phyloP scores from a whole-genome alignment of 2,888 invertebrate genomes.

The Bellardia pandia region DNA sequence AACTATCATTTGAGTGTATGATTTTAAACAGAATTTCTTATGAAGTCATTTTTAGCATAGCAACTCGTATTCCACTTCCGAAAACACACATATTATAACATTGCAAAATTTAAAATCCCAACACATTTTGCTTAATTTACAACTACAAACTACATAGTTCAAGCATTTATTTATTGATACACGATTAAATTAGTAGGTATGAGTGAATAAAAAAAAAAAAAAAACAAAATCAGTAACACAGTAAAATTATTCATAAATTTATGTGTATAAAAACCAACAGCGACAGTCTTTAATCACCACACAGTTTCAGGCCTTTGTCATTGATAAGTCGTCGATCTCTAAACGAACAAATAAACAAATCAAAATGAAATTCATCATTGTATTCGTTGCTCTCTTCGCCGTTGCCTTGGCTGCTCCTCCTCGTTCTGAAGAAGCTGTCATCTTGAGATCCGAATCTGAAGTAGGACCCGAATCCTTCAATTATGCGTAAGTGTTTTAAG shows the following conservation, averaged over 20 bases:
- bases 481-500: conserved; percentile 85
- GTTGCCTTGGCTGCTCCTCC: conserved; percentile 77
- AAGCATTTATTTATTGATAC: neutral
- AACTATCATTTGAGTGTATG: too few species aligned
- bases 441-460: conserved; percentile 86
- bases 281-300: neutral
- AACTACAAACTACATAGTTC: conserved; percentile 1
- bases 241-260: too few species aligned
- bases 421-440: conserved; percentile 82
- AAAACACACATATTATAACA: neutral
- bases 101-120: neutral
- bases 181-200: neutral
- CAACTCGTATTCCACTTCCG: too few species aligned
- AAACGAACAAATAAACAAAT: neutral
- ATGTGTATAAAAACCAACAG: conserved; percentile 38
- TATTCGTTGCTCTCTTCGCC: conserved; percentile 79
- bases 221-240: neutral
- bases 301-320: conserved; percentile 25
- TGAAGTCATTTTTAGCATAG: too few species aligned
- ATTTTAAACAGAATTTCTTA: too few species aligned
- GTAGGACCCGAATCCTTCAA: conserved; percentile 80
- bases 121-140: neutral
- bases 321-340: conserved; percentile 1
- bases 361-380: conserved; percentile 73
- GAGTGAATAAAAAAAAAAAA: neutral